A percentile compares a stretch with the other conserved stretches of the same genome.
phyloP scores from a whole-genome alignment of 2,113 vertebrate genomes.

The Dromaius novaehollandiae region DNA sequence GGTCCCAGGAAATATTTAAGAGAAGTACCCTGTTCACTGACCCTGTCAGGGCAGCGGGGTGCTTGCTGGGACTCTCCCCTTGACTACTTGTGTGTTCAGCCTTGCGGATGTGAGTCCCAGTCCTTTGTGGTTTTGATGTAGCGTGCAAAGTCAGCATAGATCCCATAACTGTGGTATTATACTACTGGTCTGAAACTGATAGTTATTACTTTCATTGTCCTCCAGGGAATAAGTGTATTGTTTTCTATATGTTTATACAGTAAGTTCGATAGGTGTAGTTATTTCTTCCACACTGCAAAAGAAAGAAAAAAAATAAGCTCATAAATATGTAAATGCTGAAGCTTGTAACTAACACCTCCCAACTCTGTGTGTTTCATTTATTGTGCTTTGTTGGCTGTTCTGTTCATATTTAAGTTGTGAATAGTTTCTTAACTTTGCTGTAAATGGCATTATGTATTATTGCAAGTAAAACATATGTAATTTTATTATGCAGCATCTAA shows the following conservation, averaged over 20 bases:
- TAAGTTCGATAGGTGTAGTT: conserved; percentile 29
- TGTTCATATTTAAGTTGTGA: conserved; percentile 73
- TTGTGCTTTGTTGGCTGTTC: conserved; percentile 66
- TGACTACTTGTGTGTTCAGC: conserved; percentile 5
- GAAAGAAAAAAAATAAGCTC: conserved; percentile 9
- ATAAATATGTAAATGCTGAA: conserved; percentile 27
- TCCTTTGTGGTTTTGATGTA: conserved; percentile 59
- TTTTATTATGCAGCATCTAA: conserved; percentile 70
- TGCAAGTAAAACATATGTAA: conserved; percentile 71
- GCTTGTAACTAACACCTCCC: conserved; percentile 56
- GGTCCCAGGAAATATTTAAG: neutral
- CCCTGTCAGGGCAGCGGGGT: conserved; percentile 40
- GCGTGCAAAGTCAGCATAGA: conserved; percentile 55
- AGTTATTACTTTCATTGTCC: conserved; percentile 58
- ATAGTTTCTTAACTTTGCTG: conserved; percentile 76
- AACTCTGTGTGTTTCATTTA: conserved; percentile 18
- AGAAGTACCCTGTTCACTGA: conserved; percentile 1
- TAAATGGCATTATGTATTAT: conserved; percentile 75
- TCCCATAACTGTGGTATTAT: conserved; percentile 60
- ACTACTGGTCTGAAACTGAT: conserved; percentile 72
- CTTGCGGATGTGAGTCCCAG: conserved; percentile 34
- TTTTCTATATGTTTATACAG: conserved; percentile 63
- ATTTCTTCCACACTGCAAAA: conserved; percentile 37
- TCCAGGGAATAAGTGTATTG: conserved; percentile 47
- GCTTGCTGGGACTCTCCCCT: conserved; percentile 19